A percentile compares a stretch with the other conserved stretches of the same genome.
Evolutionary conservation across 2,888 invertebrate genomes (phyloP).

Genomic region (Acleris cristana): DNA sequence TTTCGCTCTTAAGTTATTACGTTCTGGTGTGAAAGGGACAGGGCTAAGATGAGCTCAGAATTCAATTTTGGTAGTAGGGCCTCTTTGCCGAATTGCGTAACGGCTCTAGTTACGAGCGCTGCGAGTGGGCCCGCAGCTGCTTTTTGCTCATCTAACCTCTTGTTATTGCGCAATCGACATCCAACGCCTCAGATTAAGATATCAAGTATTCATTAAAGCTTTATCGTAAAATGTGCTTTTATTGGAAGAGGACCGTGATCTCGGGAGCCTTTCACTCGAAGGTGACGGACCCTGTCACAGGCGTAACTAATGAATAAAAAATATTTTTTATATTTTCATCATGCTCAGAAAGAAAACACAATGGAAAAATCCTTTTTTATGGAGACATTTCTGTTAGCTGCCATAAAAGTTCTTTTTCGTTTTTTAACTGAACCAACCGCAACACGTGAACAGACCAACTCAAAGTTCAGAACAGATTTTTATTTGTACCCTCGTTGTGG

Average conservation of each 20-base stretch:
- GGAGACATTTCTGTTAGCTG: too few species aligned
- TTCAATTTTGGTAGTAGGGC: too few species aligned
- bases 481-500: constrained; percentile 23
- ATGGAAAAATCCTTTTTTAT: too few species aligned
- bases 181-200: constrained; percentile 75
- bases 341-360: too few species aligned
- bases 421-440: background rate
- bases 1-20: too few species aligned
- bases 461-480: constrained; percentile 9
- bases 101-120: constrained; percentile 79
- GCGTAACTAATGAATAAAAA: background rate
- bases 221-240: constrained; percentile 37
- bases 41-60: too few species aligned
- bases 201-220: constrained; percentile 70
- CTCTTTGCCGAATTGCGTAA: constrained; percentile 77
- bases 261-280: constrained; percentile 2
- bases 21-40: too few species aligned
- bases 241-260: constrained; percentile 28
- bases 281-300: background rate
- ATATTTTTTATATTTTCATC: too few species aligned
- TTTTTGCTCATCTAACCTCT: constrained; percentile 80
- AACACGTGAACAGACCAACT: background rate
- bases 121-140: constrained; percentile 76
- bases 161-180: constrained; percentile 79
- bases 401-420: too few species aligned